Evolutionary conservation across 2,888 invertebrate species (phyloP), one percentile per base, ranked within the genome.

Genomic region (Himalopsyche kuldschensis): DNA sequence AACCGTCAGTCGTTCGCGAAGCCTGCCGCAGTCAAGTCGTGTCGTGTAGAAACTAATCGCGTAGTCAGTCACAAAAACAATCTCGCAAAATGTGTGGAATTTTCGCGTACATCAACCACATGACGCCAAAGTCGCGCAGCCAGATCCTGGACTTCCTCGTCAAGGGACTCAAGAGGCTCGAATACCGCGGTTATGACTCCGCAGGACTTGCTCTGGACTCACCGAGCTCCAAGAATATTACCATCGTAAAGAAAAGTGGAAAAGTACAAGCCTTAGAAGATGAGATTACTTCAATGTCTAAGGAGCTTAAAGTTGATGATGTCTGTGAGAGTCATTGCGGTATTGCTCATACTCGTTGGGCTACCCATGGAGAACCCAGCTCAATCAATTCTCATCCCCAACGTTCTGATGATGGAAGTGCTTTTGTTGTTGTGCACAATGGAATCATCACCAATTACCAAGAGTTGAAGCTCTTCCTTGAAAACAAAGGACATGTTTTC

Each of bases 291-390:
- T 93, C 94, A 88, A 93, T 90, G 88, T 94, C 93, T 86, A 91
- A 90, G 47, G 93, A 94, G 81, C 90, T 97, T 81, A 94, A 96
- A 82, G 94, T 96, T 86, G 96, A 96, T 77, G 93, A 93, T 35
- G 91, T 92, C 81, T 94, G 96, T 81, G 93, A 95, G 24, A 95
- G 94, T 82, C 99, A 99, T 89, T 96, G 97, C 87, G 99, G 99
- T 48, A 99, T 99, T 88, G 98, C 99, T 63, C 99, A 99, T 89
- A 99, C 99, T 4, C 96, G 99, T 88, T 99, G 99, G 99, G 99
- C 99, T 1, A 99, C 99, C 20, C 99, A 99, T 89, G 99, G 99
- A 87, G 96, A 96, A 81, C 99, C 99, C 17, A 97, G 95, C 87
- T 95, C 96, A 86, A 91, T 95, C 75, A 99, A 99, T 92, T 96